These are phyloP conservation scores for Baronia brevicornis DNA, from an alignment of 2,888 invertebrate genomes.

Conservation along the genomic window DNA sequence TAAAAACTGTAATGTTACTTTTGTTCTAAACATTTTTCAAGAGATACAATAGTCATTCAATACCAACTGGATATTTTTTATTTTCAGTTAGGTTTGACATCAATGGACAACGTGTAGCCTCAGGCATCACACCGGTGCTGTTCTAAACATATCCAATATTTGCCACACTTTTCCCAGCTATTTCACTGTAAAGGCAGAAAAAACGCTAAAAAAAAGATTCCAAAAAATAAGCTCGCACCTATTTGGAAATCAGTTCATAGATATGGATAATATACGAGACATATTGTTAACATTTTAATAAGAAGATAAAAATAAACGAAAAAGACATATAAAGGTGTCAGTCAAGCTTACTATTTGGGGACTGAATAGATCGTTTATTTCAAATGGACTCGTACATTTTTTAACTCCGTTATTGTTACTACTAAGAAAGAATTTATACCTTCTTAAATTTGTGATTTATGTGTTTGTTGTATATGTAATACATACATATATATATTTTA, in stretches of 20 bases:
- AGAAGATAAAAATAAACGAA: conserved; percentile 11
- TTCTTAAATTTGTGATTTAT: no score
- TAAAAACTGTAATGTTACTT: no score
- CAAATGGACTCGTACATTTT: no score
- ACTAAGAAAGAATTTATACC: no score
- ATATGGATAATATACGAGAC: no score
- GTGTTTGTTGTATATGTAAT: no score
- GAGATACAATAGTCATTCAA: conserved; percentile 4
- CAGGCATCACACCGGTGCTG: conserved; percentile 17
- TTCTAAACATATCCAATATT: conserved; percentile 24
- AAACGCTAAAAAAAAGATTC: conserved; percentile 1
- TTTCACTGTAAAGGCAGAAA: conserved; percentile 1
- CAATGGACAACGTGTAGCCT: conserved; percentile 10
- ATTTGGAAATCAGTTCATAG: neutral
- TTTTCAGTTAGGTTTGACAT: conserved; percentile 5
- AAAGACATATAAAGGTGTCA: no score
- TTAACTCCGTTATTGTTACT: no score
- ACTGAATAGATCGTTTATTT: no score
- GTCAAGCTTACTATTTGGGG: no score
- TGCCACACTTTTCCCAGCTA: conserved; percentile 9
- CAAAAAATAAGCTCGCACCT: neutral
- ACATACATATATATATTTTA: no score
- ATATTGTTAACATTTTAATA: conserved; percentile 11
- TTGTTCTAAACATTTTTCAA: neutral
- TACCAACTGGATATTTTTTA: conserved; percentile 5